Conservation (phyloP, 2,113 vertebrate genomes). For the Burhinus bistriatus region DNA sequence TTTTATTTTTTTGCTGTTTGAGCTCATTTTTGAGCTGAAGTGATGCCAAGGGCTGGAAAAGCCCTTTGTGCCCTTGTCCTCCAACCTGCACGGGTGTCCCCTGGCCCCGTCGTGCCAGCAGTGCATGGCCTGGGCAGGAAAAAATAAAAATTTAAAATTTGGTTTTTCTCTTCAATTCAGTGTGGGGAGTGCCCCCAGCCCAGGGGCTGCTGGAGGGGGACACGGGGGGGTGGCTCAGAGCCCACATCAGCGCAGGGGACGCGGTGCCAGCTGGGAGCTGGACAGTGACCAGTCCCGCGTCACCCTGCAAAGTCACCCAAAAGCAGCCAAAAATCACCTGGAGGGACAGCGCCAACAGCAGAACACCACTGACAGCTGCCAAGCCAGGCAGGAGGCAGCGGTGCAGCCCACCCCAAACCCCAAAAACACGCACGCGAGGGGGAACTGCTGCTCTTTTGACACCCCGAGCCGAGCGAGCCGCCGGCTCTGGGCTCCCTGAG, state of each 20-base stretch:
- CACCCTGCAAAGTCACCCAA: neutral
- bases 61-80: neutral
- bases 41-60: neutral
- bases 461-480: accelerated
- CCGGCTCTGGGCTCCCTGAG: neutral
- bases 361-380: neutral
- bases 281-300: accelerated
- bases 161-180: neutral
- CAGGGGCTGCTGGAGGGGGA: neutral
- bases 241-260: neutral
- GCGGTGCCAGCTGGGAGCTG: accelerated
- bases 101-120: accelerated
- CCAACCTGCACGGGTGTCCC: accelerated
- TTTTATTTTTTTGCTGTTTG: neutral
- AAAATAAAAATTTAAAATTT: neutral
- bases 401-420: neutral
- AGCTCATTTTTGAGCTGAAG: neutral
- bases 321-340: neutral
- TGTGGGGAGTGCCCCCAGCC: too few relatives aligned
- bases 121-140: neutral
- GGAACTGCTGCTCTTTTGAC: neutral
- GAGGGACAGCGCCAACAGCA: neutral
- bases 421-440: accelerated
- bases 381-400: accelerated
- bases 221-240: neutral